Percentiles rank a stretch among this genome's conserved stretches.
These are phyloP conservation scores for Leucoraja ocellata DNA, from an alignment of 2,797 vertebrate species.

Conservation along the genomic window DNA sequence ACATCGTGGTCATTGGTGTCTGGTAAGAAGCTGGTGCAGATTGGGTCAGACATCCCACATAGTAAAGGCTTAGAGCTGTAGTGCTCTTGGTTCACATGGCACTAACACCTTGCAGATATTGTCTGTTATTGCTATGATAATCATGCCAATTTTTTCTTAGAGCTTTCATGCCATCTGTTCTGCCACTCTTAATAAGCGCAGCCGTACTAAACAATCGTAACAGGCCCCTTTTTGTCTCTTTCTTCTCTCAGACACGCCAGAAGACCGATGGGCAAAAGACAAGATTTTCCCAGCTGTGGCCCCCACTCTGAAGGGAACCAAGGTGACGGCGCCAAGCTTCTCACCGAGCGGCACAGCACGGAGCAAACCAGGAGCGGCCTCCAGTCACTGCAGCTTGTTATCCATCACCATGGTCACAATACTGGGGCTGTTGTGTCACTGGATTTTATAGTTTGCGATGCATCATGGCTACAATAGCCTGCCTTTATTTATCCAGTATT, in stretches of 20 bases:
- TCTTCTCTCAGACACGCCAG: slow-evolving; percentile 2
- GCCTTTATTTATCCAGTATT: slow-evolving; percentile 19
- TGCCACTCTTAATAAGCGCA: too few relatives aligned
- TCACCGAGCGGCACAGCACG: neutral
- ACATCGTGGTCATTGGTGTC: too few relatives aligned
- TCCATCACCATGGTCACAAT: neutral
- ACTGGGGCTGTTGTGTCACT: slow-evolving; percentile 27
- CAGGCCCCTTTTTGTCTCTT: neutral
- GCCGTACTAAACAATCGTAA: neutral
- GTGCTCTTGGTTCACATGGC: neutral
- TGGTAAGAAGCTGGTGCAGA: too few relatives aligned
- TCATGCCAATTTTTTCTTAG: neutral
- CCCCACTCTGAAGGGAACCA: slow-evolving; percentile 4
- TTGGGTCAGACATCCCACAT: too few relatives aligned
- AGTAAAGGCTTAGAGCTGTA: neutral
- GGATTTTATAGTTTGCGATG: slow-evolving; percentile 25
- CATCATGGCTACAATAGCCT: neutral
- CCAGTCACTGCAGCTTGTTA: neutral
- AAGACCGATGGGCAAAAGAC: neutral
- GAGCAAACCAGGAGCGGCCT: neutral
- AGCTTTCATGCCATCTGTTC: neutral
- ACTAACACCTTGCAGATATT: neutral
- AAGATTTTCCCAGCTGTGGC: slow-evolving; percentile 9
- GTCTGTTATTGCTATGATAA: neutral
- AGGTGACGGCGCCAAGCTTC: neutral